Percentiles rank a stretch among this genome's conserved stretches.
Conservation (phyloP, 1,140 invertebrate genomes). For the Glomeris maerens region DNA sequence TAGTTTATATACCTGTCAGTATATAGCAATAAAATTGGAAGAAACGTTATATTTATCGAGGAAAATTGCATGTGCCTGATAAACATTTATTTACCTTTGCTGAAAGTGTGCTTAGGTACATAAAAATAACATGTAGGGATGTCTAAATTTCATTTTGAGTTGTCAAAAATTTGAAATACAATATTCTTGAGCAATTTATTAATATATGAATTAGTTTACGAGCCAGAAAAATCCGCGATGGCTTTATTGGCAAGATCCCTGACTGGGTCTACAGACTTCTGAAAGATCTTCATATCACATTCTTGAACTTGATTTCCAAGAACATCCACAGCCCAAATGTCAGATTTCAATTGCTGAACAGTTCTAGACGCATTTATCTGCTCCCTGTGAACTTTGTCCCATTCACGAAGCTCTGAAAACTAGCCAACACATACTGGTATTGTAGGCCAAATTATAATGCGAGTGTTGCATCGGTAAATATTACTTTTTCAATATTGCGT, state of each 20-base stretch:
- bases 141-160: too few relatives aligned
- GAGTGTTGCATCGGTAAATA: background rate
- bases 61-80: too few relatives aligned
- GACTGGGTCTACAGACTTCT: background rate
- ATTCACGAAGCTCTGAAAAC: slow-evolving; percentile 6
- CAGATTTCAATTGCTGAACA: slow-evolving; percentile 9
- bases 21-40: too few relatives aligned
- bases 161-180: too few relatives aligned
- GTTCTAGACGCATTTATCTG: slow-evolving; percentile 10
- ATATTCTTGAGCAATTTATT: too few relatives aligned
- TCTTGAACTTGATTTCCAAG: slow-evolving; percentile 1
- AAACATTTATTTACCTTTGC: background rate
- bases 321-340: slow-evolving; percentile 7
- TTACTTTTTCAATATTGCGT: slow-evolving; percentile 4
- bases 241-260: background rate
- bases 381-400: slow-evolving; percentile 7
- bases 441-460: background rate
- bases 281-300: background rate
- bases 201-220: too few relatives aligned
- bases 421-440: background rate
- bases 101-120: background rate
- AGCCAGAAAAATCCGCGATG: background rate
- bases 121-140: too few relatives aligned
- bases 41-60: too few relatives aligned
- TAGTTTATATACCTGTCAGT: too few relatives aligned